Evolutionary conservation across 2,888 invertebrate species (phyloP).

Genomic region (Miltochrista miniata): DNA sequence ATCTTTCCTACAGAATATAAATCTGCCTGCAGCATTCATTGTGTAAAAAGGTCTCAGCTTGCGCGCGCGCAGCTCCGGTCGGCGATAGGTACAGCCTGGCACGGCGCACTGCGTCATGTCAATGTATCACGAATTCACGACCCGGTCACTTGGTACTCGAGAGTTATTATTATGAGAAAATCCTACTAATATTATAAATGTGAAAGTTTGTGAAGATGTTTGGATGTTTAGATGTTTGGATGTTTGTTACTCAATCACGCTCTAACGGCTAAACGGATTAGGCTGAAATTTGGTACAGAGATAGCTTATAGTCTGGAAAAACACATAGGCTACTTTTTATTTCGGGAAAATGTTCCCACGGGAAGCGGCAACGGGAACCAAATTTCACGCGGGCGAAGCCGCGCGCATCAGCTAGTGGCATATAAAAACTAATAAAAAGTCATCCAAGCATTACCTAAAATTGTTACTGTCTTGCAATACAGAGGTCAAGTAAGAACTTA

Average conservation of each 20-base stretch:
- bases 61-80: conserved; percentile 49
- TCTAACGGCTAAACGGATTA: too few relatives aligned
- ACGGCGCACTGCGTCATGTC: conserved; percentile 40
- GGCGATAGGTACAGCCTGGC: conserved; percentile 68
- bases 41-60: conserved; percentile 57
- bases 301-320: too few relatives aligned
- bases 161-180: conserved; percentile 9
- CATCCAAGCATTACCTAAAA: conserved; percentile 8
- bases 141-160: conserved; percentile 24
- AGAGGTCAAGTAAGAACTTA: neutral
- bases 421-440: neutral
- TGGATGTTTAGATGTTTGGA: too few relatives aligned
- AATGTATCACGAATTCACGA: conserved; percentile 17
- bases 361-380: too few relatives aligned
- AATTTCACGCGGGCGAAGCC: too few relatives aligned
- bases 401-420: too few relatives aligned
- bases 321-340: too few relatives aligned
- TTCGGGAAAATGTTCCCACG: too few relatives aligned
- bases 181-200: too few relatives aligned
- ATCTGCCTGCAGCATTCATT: conserved; percentile 37
- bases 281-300: too few relatives aligned
- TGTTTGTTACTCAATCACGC: too few relatives aligned
- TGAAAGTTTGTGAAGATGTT: too few relatives aligned
- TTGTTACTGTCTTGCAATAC: neutral
- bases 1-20: conserved; percentile 3